Conservation (phyloP, 1,140 invertebrate genomes). For the Diorhabda elongata region DNA sequence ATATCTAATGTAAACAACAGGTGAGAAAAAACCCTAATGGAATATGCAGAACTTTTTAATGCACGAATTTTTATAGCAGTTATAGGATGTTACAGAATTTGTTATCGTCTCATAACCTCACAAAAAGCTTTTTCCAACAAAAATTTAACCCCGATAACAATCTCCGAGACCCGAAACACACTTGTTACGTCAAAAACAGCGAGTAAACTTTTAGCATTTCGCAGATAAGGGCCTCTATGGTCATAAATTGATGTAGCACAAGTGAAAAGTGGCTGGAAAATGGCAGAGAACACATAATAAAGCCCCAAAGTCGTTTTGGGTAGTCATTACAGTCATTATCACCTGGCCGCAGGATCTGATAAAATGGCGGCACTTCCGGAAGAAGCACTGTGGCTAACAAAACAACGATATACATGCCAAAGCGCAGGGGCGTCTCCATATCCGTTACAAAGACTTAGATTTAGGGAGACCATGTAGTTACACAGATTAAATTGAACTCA, state of each 20-base stretch:
- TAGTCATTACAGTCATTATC: conserved; percentile 24
- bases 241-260: conserved; percentile 10
- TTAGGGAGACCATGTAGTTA: no score
- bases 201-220: background rate
- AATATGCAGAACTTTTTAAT: background rate
- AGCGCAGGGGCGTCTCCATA: background rate
- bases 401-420: conserved; percentile 3
- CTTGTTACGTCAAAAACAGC: conserved; percentile 6
- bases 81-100: background rate
- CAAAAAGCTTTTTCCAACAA: conserved; percentile 2
- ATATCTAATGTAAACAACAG: background rate
- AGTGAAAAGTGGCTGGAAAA: conserved; percentile 9
- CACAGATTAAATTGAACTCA: no score
- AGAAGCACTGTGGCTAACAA: background rate
- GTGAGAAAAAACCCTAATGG: background rate
- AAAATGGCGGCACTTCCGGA: conserved; percentile 4
- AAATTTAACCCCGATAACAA: conserved; percentile 1
- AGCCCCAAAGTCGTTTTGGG: conserved; percentile 15
- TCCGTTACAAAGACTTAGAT: no score
- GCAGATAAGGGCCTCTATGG: background rate
- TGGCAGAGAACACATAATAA: conserved; percentile 16
- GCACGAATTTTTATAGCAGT: background rate
- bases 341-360: conserved; percentile 23
- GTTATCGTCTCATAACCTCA: background rate
- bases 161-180: background rate